phyloP scores from a whole-genome alignment of 2,797 vertebrate genomes.

The Melanotaenia nigrans region DNA sequence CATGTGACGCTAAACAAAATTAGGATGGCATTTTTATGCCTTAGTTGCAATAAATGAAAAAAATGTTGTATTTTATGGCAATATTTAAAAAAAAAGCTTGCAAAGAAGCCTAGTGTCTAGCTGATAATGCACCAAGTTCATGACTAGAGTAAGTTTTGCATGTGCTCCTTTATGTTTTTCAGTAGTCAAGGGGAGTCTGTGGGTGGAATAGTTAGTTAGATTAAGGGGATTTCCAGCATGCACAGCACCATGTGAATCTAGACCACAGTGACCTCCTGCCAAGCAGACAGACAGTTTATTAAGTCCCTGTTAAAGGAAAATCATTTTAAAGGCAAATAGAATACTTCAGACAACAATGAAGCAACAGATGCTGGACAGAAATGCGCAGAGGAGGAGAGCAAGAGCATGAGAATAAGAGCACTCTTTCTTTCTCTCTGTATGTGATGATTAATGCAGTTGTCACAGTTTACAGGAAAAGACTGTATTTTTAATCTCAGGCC shows the following conservation, averaged over 20 bases:
- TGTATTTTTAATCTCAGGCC: background rate
- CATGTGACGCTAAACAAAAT: background rate
- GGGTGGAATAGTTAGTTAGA: slow-evolving; percentile 50
- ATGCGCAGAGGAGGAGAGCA: background rate
- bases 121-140: slow-evolving; percentile 18
- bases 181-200: slow-evolving; percentile 36
- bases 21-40: background rate
- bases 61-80: slow-evolving; percentile 9
- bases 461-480: background rate
- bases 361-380: slow-evolving; percentile 10
- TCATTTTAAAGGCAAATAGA: slow-evolving; percentile 26
- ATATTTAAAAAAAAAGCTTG: slow-evolving; percentile 11
- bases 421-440: slow-evolving; percentile 7
- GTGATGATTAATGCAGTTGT: background rate
- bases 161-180: slow-evolving; percentile 25
- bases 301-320: slow-evolving; percentile 26
- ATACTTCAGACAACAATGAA: slow-evolving; percentile 34
- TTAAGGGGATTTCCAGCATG: slow-evolving; percentile 69
- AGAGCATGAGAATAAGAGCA: background rate
- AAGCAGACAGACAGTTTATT: slow-evolving; percentile 26
- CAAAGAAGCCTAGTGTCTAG: background rate
- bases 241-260: slow-evolving; percentile 54
- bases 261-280: slow-evolving; percentile 39
- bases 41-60: slow-evolving; percentile 13
- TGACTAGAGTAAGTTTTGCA: slow-evolving; percentile 2